Base-by-base conservation (phyloP, 2,113 vertebrate genomes). In the Phocoena sinus region DNA sequence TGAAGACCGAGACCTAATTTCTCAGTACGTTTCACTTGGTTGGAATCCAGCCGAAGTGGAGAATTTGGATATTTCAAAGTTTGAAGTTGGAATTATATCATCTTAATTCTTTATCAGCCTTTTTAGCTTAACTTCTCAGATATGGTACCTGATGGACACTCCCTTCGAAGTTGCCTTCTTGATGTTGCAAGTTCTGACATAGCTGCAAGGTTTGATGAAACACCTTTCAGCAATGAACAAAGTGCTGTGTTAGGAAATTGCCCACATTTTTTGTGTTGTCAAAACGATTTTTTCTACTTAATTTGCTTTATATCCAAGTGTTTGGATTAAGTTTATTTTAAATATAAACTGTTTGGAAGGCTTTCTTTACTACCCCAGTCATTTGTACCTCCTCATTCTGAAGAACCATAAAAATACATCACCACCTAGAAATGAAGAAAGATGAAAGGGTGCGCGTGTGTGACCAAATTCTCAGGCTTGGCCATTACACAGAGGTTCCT, bases 301-400 rank as follows among this genome's bases (percentile, higher is more conserved):
- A 73, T 80, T 89, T 89, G 12, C 47, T 80, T 84, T 89, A 36
- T 36, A 53, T 79, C 20, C 53, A 91, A 84, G 67, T 38, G 18
- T 85, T 73, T 85, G 18, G 60, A 74, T 73, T 73, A 92, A 50
- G 26, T 25, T 79, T 67, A 53, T 38, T 81, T 62, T 83, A 76
- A 95, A 38, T 12, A 25, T n/a, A 62, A 85, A 85, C 9, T 62
- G 1, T 92, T 62, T 60, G 65, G 56, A 79, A 89, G 56, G 1
- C 47, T 83, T 83, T 60, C 71, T 36, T 89, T 44, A 71, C 90
- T 58, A 76, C 20, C 26, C 6, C 14, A 65, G 31, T 33, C 68
- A 82, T 91, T 77, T 58, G 25, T 63, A 58, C 4, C 9, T 77
- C 20, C 15, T 91, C 26, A 62, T 87, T 93, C 50, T 80, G 28